Conservation (phyloP, 1,140 invertebrate species). For the Magallana angulata region DNA sequence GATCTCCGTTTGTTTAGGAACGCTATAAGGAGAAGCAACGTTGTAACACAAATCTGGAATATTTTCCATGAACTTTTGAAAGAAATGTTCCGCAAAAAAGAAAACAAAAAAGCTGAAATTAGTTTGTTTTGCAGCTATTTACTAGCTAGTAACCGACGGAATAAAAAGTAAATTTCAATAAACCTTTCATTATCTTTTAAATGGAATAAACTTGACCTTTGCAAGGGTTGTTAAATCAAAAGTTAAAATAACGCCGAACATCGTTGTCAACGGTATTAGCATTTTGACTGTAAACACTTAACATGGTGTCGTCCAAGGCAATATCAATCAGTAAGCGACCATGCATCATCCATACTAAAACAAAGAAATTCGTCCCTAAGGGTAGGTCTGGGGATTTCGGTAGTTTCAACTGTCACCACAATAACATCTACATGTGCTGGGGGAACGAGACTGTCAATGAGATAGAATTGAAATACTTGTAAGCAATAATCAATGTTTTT, state of each 20-base stretch:
- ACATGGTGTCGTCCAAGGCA: not conserved
- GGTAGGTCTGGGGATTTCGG: not conserved
- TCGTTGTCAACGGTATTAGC: not conserved
- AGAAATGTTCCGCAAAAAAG: too few species aligned
- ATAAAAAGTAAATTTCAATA: too few species aligned
- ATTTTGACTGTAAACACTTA: conserved; percentile 7
- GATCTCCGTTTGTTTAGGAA: not conserved
- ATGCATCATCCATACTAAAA: conserved; percentile 25
- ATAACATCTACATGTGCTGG: not conserved
- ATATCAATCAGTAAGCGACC: not conserved
- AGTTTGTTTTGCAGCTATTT: too few species aligned
- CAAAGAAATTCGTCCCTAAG: not conserved
- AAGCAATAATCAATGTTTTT: too few species aligned
- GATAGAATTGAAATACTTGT: too few species aligned
- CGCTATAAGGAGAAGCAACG: not conserved
- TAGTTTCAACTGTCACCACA: not conserved
- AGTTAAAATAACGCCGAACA: too few species aligned
- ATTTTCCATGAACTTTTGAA: not conserved
- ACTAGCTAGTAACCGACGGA: too few species aligned
- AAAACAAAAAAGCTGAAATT: too few species aligned
- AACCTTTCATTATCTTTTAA: too few species aligned
- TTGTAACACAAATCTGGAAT: not conserved
- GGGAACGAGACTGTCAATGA: too few species aligned
- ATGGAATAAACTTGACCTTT: too few species aligned
- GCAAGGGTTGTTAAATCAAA: too few species aligned